Base-by-base conservation (phyloP, 2,113 vertebrate species). In the Prietella phreatophila region DNA sequence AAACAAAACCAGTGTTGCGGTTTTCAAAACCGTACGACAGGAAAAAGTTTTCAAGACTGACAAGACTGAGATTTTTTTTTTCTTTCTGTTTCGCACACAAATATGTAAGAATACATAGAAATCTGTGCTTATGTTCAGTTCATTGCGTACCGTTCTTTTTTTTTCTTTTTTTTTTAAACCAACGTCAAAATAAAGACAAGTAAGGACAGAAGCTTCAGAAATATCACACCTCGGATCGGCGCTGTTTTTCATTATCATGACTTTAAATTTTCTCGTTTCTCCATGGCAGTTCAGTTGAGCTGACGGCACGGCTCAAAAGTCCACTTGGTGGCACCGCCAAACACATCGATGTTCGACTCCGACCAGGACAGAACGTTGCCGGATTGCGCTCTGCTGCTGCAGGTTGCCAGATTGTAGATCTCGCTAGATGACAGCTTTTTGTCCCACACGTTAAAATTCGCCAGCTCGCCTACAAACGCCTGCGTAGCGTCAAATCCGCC, bases 401-500 rank as follows among this genome's bases (percentile, higher is more conserved):
- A 99, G 81, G 97, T 99, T 5, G 98, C 97, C 96, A 99, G 93
- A 92, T 95, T 96, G 94, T 98, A 97, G 91, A 99, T 96, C 93
- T 99, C 98, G 0, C 95, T 95, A 0, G 95, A 94, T 65, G 96
- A 96, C 90, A 99, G 96, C 93, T 97, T 98, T 88, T 96, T 95
- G 89, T 97, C 97, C 98, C 98, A 99, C 94, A 99, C 94, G 92
- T 98, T 97, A 92, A 99, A 95, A 89, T 99, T 97, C 9, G 98
- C 97, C 89, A 99, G 93, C 92, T 99, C 97, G 0, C 98, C 98
- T 3, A 99, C 94, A 9, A 96, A 99, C 0, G 98, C 98, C 87
- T 99, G 98, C 0, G 98, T 99, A 85, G 98, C 98, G 0, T 99
- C 98, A 17, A 99, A 99, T 0, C 98, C 97, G 0, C 98, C 97